Base-by-base conservation (phyloP, 2,888 invertebrate genomes). In the Epistrophe grossulariae region DNA sequence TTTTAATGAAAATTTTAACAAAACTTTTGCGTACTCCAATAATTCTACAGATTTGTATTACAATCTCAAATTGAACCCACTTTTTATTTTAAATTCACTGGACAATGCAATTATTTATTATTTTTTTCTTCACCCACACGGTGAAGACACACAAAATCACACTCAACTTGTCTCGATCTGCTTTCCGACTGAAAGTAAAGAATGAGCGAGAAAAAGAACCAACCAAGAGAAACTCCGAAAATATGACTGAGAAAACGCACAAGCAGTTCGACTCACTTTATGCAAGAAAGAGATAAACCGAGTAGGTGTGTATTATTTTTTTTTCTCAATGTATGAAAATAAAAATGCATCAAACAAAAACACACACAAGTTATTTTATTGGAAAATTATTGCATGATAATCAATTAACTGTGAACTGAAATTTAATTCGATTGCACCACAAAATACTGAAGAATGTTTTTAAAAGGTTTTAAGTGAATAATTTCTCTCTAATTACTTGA, bases 301-400 rank as follows among this genome's bases (percentile, higher is more conserved):
- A 60, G 17, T 35, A 24, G 62, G 28, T 38, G 31, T 17, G 24
- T 43, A 24, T 17, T 71, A 38, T 60, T 15, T 40, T 70, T 40
- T 70, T 24, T 60, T 38, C 4, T n/a, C 9, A 13, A 19, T 19
- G 62, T 40, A 48, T 31, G 48, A 59, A 59, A 79, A 77, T 72
- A 80, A 84, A 84, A 84, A 78, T 74, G 52, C 71, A 79, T 76
- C 79, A 87, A 83, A 87, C 83, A 87, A 83, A 82, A 87, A 70
- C 48, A 84, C 48, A 82, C n/a, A n/a, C 52, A 60, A 73, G 82
- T 78, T 73, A 50, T n/a, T 74, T 71, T 10, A 50, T 59, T 48
- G 11, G n/a, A 52, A 8, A 13, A 11, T 48, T 50, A 40, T 64
- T 0, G 11, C 10, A 24, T 3, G 38, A 68, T 74, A 57, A 50